Percentiles rank a stretch among this genome's conserved stretches.
phyloP scores from a whole-genome alignment of 92 coral and sea anemone species.

The Bergia puertoricense region DNA sequence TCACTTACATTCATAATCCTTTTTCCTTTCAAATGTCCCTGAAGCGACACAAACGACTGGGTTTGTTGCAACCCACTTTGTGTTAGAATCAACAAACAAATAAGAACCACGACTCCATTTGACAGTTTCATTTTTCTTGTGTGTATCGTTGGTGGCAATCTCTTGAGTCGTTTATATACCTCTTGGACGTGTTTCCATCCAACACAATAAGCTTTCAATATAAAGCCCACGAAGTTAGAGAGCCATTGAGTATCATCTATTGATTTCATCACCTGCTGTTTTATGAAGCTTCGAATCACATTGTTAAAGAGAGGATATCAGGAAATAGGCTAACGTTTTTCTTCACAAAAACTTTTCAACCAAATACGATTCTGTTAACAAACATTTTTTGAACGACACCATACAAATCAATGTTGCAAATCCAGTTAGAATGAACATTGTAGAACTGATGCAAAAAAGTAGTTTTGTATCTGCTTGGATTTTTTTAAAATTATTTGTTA shows the following conservation, averaged over 20 bases:
- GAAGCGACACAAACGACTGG: background rate
- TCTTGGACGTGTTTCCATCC: background rate
- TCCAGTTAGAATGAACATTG: too few species aligned
- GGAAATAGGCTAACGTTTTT: background rate
- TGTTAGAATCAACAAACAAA: background rate
- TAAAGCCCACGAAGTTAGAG: background rate
- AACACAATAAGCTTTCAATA: background rate
- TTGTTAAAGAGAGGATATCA: background rate
- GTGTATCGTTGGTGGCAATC: background rate
- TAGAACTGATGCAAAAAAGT: too few species aligned
- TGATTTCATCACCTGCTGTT: background rate
- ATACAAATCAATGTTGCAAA: too few species aligned
- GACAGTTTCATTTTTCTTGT: background rate
- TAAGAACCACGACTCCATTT: background rate
- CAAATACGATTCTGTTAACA: too few species aligned
- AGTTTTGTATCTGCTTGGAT: too few species aligned
- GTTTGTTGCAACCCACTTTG: background rate
- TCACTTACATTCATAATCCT: slow-evolving; percentile 4
- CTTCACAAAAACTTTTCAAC: background rate
- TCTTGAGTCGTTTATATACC: background rate
- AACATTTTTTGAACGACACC: too few species aligned
- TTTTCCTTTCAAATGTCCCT: background rate
- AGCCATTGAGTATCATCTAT: background rate
- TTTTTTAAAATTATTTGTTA: too few species aligned
- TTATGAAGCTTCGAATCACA: background rate